Base-by-base conservation (phyloP, 2,113 vertebrate genomes). In the Grammatotria lemairii region DNA sequence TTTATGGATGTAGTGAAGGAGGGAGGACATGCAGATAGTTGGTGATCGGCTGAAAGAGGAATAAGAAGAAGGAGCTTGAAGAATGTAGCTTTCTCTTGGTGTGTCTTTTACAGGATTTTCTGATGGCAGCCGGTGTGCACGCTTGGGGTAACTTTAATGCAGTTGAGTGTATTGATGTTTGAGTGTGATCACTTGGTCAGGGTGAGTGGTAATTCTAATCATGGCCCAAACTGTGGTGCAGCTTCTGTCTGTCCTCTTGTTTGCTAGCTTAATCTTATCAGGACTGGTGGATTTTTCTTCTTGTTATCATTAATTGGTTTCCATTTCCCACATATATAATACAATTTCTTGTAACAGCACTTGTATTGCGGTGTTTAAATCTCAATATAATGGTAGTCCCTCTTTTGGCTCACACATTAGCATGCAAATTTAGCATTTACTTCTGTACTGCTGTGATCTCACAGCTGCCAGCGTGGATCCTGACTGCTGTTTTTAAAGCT, bases 11-110 rank as follows among this genome's bases (percentile, higher is more conserved):
- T 60, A 60, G 57, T 60, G 57, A 60, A 31, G 26, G 57, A 60
- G 8, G 26, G 5, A 60, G 57, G 57, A 31, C 0, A 60, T 31
- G 57, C 8, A 31, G 57, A 17, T 17, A 60, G 57, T 31, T 58
- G 26, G 57, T 31, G 26, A 31, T 19, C 0, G 2, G 16, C 28
- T 0, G 16, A 33, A 33, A 33, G 16, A 19, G 28, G 16, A 63
- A 63, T 19, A 63, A 63, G 28, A 57, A 57, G 54, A 60, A 33
- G 16, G 3, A 33, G 58, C 58, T 33, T 63, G 16, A 63, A 33
- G 58, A 0, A 33, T 63, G 3, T 63, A 63, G 16, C 16, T 0
- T 63, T 63, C 28, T 33, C 58, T 63, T 33, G 8, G 16, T 33
- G 57, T 19, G 58, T 33, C 28, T 63, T 63, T 19, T 19, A 0